Evolutionary conservation across 2,888 invertebrate genomes (phyloP).

Genomic region (Acanthosepion lycidas): DNA sequence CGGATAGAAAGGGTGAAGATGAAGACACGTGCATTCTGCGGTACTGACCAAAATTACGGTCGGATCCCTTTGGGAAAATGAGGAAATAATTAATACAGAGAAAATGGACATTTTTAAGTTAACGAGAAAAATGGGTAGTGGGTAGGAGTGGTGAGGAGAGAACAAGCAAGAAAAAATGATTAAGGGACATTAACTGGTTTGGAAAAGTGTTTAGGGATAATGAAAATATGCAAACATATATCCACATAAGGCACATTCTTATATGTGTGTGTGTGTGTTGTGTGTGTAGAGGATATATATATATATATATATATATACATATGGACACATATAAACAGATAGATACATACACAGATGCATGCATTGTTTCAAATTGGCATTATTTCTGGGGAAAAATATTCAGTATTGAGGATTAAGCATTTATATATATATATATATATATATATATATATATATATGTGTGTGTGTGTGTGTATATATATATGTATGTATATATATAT

Average conservation of each 20-base stretch:
- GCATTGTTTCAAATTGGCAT: not conserved
- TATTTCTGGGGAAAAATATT: no score
- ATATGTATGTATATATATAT: not conserved
- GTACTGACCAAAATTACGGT: constrained; percentile 2
- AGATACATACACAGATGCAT: not conserved
- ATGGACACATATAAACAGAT: not conserved
- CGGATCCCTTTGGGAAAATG: constrained; percentile 33
- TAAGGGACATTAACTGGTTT: not conserved
- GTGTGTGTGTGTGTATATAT: not conserved
- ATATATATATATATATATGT: not conserved
- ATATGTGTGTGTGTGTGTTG: not conserved
- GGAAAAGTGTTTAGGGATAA: constrained; percentile 4
- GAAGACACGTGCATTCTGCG: not conserved
- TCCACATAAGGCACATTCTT: not conserved
- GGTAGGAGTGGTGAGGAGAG: not conserved
- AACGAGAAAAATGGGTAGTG: not conserved
- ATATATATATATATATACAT: not conserved
- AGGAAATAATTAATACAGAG: constrained; percentile 33
- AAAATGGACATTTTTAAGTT: constrained; percentile 33
- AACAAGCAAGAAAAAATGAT: not conserved
- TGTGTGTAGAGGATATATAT: not conserved
- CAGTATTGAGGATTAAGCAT: not conserved
- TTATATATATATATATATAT: not conserved
- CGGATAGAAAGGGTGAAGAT: not conserved
- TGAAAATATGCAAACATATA: not conserved